Evolutionary conservation across 2,797 vertebrate genomes (phyloP).

Genomic region (Rhinatrema bivittatum): DNA sequence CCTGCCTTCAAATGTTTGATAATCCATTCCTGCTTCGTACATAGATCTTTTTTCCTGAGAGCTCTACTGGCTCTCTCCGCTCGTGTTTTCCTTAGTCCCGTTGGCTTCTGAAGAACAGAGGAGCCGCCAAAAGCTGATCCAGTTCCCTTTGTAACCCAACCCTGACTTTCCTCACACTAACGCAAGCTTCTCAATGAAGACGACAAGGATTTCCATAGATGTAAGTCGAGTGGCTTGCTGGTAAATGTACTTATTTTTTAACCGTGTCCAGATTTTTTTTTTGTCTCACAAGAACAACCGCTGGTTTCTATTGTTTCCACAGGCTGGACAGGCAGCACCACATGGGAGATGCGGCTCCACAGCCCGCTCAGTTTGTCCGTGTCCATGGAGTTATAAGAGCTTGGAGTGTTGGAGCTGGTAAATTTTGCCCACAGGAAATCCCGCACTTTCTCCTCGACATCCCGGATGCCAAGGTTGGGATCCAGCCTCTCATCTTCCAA

Average conservation of each 20-base stretch:
- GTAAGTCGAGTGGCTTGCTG: too few relatives aligned
- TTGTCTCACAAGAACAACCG: slow-evolving; percentile 55
- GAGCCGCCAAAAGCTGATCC: too few relatives aligned
- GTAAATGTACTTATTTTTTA: too few relatives aligned
- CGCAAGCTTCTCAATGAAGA: rapidly evolving
- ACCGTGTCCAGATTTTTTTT: too few relatives aligned
- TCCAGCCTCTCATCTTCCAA: slow-evolving; percentile 62
- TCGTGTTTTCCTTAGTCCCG: too few relatives aligned
- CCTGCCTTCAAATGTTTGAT: too few relatives aligned
- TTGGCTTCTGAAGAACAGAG: too few relatives aligned
- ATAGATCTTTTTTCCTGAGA: too few relatives aligned
- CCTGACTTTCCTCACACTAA: neutral
- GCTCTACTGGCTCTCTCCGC: too few relatives aligned
- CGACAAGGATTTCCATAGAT: too few relatives aligned
- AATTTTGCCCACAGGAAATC: slow-evolving; percentile 70
- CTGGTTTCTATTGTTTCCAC: slow-evolving; percentile 56
- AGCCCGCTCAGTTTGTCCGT: slow-evolving; percentile 77
- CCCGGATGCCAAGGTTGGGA: slow-evolving; percentile 25
- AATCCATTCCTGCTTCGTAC: too few relatives aligned
- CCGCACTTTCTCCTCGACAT: slow-evolving; percentile 73
- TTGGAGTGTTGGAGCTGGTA: slow-evolving; percentile 22
- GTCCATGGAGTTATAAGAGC: slow-evolving; percentile 67
- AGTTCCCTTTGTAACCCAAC: neutral
- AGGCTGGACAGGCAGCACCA: slow-evolving; percentile 71
- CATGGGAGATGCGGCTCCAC: slow-evolving; percentile 90